These are phyloP conservation scores for Oopsacas minuta DNA, from an alignment of 37 sponge, comb jelly and placozoan genomes.

Conservation along the genomic window DNA sequence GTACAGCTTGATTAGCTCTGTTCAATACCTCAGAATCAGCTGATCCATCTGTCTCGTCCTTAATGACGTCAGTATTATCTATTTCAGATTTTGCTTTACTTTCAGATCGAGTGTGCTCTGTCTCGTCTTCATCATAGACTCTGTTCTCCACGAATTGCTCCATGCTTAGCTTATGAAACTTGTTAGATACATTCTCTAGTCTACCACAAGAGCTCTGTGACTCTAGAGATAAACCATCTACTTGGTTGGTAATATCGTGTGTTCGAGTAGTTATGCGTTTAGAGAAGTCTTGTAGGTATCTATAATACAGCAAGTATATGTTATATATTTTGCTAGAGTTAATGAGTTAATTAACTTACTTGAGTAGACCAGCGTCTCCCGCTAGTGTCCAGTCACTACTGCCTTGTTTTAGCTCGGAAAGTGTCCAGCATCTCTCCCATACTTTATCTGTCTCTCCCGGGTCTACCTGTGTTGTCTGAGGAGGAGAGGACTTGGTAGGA, in stretches of 20 bases:
- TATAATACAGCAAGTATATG: background rate
- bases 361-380: background rate
- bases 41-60: background rate
- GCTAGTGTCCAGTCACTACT: background rate
- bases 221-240: background rate
- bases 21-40: background rate
- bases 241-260: background rate
- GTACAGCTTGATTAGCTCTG: background rate
- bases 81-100: background rate
- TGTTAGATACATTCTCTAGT: background rate
- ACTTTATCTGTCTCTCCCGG: background rate
- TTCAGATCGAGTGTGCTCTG: background rate
- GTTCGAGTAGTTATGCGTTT: background rate
- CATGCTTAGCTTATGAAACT: slow-evolving; percentile 15
- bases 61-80: background rate
- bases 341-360: background rate
- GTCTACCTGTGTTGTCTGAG: background rate
- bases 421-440: slow-evolving; percentile 11
- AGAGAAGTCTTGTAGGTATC: background rate
- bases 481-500: background rate
- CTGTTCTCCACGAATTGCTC: slow-evolving; percentile 11
- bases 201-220: background rate
- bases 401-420: background rate
- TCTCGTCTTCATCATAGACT: background rate
- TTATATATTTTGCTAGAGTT: too few species aligned